Evolutionary conservation across 2,113 vertebrate genomes (phyloP).

Genomic region (Heliornis fulica): DNA sequence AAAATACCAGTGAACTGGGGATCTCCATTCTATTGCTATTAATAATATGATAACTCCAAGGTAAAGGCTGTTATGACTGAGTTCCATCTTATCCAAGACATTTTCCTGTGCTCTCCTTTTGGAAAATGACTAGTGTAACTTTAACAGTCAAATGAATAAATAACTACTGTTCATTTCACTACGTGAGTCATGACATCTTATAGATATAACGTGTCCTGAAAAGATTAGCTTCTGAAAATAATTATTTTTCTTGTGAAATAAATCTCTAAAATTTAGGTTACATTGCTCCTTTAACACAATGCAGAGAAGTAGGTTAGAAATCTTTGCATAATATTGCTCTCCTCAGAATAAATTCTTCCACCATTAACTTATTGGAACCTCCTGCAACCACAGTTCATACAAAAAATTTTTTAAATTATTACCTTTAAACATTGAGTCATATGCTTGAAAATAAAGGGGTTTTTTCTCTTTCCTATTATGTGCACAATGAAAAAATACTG

Average conservation of each 20-base stretch:
- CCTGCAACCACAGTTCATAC: not conserved
- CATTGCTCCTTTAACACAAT: not conserved
- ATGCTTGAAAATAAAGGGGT: not conserved
- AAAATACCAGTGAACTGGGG: not conserved
- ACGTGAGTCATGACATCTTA: not conserved
- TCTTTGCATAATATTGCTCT: not conserved
- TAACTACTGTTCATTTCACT: not conserved
- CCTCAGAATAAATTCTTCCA: rapidly evolving
- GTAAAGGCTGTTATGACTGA: not conserved
- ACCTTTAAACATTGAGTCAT: not conserved
- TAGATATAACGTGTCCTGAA: not conserved
- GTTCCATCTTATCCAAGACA: not conserved
- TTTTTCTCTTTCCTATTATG: not conserved
- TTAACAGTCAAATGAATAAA: not conserved
- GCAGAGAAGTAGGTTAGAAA: not conserved
- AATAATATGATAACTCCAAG: not conserved
- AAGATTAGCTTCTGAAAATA: not conserved
- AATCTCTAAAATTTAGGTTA: not conserved
- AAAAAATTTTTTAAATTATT: not conserved
- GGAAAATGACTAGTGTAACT: not conserved
- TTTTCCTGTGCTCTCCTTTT: not conserved
- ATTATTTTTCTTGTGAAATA: not conserved
- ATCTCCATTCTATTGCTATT: not conserved
- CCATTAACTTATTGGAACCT: not conserved
- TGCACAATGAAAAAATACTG: not conserved